Conservation (phyloP, 2,888 invertebrate species). For the Holacanthella duospinosa region DNA sequence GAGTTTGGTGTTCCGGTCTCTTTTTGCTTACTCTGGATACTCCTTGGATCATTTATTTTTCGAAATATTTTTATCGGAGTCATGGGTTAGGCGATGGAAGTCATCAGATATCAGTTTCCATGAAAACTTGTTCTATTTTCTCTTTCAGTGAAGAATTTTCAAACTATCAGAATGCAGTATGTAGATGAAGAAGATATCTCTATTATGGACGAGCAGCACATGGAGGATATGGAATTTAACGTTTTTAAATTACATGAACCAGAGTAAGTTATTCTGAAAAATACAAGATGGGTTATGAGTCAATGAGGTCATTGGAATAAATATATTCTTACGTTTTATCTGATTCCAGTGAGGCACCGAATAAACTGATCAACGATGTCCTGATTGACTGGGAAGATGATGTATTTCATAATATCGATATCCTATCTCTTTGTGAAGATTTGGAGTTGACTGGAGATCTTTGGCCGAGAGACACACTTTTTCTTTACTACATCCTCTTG, state of each 20-base stretch:
- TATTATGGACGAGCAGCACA: background rate
- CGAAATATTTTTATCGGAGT: conserved; percentile 36
- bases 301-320: background rate
- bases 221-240: background rate
- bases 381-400: conserved; percentile 31
- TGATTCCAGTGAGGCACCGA: background rate
- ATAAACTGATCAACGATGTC: conserved; percentile 14
- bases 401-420: conserved; percentile 28
- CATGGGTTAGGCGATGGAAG: conserved; percentile 23
- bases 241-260: background rate
- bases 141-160: conserved; percentile 30
- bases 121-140: background rate
- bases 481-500: conserved; percentile 29
- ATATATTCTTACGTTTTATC: background rate
- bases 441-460: conserved; percentile 21
- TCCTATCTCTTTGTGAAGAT: conserved; percentile 18
- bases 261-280: background rate
- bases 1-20: conserved; percentile 11
- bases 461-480: conserved; percentile 35
- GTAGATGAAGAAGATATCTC: conserved; percentile 6
- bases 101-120: background rate
- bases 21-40: conserved; percentile 30
- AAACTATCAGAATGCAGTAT: conserved; percentile 26
- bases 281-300: too few species aligned
- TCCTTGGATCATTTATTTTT: conserved; percentile 35